A percentile compares a stretch with the other conserved stretches of the same genome.
Conservation (phyloP, 1,140 invertebrate genomes). For the Hycleus phaleratus region DNA sequence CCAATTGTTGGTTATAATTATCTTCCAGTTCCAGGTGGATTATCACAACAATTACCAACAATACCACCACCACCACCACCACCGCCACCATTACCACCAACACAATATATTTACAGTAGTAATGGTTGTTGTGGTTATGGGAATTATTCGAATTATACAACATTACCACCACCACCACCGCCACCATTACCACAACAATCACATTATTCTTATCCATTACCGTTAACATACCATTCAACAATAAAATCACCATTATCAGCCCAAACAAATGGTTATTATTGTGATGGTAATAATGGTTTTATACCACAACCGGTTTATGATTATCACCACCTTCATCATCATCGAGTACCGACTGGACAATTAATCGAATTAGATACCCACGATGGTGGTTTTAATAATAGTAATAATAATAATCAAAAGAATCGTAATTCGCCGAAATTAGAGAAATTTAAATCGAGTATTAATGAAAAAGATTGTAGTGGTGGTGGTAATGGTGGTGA, state of each 20-base stretch:
- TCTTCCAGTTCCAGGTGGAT: neutral
- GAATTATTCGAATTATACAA: slow-evolving; percentile 18
- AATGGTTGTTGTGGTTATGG: slow-evolving; percentile 22
- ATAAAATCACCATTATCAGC: slow-evolving; percentile 4
- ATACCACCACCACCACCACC: neutral
- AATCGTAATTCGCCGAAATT: neutral
- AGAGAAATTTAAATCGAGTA: neutral
- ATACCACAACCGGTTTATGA: slow-evolving; percentile 1
- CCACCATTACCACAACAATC: neutral
- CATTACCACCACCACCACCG: neutral
- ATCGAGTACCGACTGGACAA: slow-evolving; percentile 48
- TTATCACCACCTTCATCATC: neutral
- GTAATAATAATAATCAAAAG: neutral
- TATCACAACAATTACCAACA: neutral
- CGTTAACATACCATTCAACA: slow-evolving; percentile 27
- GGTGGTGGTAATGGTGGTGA: slow-evolving; percentile 23
- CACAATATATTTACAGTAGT: slow-evolving; percentile 18
- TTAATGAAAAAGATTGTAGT: slow-evolving; percentile 24
- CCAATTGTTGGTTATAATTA: slow-evolving; percentile 17
- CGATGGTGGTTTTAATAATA: neutral
- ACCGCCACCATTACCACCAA: slow-evolving; percentile 1
- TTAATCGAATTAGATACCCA: slow-evolving; percentile 64
- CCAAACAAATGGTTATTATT: slow-evolving; percentile 25
- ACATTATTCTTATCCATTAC: slow-evolving; percentile 25
- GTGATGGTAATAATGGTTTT: slow-evolving; percentile 6